Evolutionary conservation across 1,140 invertebrate genomes (phyloP).

Genomic region (Ruditapes philippinarum): DNA sequence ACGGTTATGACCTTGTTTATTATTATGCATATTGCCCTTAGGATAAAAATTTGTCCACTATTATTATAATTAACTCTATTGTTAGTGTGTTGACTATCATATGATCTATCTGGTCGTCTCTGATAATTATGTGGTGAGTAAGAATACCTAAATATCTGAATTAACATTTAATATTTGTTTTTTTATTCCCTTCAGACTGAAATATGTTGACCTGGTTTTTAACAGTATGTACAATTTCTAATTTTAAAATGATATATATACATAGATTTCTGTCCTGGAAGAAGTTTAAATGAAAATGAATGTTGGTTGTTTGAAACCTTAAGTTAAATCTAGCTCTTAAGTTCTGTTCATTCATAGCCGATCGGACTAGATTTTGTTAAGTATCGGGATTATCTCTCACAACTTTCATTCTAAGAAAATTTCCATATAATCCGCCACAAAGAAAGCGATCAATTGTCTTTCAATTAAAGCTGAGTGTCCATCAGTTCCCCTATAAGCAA

Average conservation of each 20-base stretch:
- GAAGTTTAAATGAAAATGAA: too few species aligned
- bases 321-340: too few species aligned
- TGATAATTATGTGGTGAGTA: too few species aligned
- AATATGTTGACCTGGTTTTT: not conserved
- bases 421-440: not conserved
- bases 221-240: not conserved
- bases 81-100: too few species aligned
- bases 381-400: not conserved
- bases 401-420: not conserved
- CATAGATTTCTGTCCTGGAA: slow-evolving; percentile 11
- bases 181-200: not conserved
- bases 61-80: not conserved
- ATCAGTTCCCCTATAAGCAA: too few species aligned
- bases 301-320: too few species aligned
- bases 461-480: not conserved
- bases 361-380: not conserved
- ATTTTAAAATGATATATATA: not conserved
- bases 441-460: not conserved
- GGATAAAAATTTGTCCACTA: not conserved
- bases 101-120: too few species aligned
- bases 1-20: not conserved
- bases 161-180: too few species aligned
- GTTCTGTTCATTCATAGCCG: not conserved
- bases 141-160: too few species aligned
- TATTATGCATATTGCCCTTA: too few species aligned